Evolutionary conservation across 2,888 invertebrate genomes (phyloP).

Genomic region (Lycaena phlaeas): DNA sequence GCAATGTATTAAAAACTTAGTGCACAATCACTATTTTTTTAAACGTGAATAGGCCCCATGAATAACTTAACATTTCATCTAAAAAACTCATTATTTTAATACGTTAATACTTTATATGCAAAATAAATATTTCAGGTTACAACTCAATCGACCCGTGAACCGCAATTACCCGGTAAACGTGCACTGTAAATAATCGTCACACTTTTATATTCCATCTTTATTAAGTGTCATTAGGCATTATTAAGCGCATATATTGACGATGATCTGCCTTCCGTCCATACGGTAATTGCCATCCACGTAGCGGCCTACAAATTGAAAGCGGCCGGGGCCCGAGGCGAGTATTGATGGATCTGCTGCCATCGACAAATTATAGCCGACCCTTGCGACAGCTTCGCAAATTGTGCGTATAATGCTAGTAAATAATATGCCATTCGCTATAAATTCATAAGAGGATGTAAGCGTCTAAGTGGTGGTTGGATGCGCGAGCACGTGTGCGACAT

Average conservation of each 20-base stretch:
- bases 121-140: not conserved
- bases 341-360: conserved; percentile 72
- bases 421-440: conserved; percentile 60
- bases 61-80: too few relatives aligned
- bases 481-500: conserved; percentile 19
- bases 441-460: conserved; percentile 51
- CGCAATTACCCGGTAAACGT: conserved; percentile 35
- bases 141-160: conserved; percentile 16
- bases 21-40: too few relatives aligned
- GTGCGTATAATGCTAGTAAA: conserved; percentile 72
- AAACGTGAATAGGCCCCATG: too few relatives aligned
- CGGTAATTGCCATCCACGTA: conserved; percentile 64
- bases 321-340: conserved; percentile 61
- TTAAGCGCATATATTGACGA: conserved; percentile 66
- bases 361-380: conserved; percentile 65
- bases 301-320: conserved; percentile 72
- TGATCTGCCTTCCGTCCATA: conserved; percentile 66
- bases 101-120: too few relatives aligned
- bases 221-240: conserved; percentile 72
- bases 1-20: too few relatives aligned
- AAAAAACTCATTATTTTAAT: too few relatives aligned
- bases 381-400: conserved; percentile 73
- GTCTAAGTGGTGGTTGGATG: conserved; percentile 31
- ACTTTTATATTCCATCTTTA: conserved; percentile 67
- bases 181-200: conserved; percentile 59